Conservation (phyloP, 2,113 vertebrate genomes). For the Tachuris rubrigastra region DNA sequence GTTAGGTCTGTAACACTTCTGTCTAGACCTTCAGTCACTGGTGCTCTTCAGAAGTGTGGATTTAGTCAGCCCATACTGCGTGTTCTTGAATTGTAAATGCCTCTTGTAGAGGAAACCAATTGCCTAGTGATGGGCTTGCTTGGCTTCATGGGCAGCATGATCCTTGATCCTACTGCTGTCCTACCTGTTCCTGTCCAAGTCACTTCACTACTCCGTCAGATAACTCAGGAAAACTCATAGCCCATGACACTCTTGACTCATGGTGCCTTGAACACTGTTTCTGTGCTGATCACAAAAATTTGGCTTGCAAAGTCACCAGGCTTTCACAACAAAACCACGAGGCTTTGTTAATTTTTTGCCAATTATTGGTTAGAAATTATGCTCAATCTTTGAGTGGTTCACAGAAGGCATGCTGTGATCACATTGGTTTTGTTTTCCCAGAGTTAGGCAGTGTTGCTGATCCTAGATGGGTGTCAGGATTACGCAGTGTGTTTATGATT, state of each 20-base stretch:
- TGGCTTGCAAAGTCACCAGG: background rate
- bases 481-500: background rate
- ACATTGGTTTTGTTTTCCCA: background rate
- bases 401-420: rapidly evolving
- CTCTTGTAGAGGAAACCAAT: background rate
- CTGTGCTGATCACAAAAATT: background rate
- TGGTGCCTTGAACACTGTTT: background rate
- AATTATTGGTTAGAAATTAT: background rate
- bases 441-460: background rate
- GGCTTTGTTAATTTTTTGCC: background rate
- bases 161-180: background rate
- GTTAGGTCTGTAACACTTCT: background rate
- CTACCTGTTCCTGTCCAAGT: background rate
- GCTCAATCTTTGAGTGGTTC: background rate
- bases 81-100: background rate
- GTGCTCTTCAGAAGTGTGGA: background rate
- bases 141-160: background rate
- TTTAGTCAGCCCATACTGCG: background rate
- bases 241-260: background rate
- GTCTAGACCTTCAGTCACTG: background rate
- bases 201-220: background rate
- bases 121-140: background rate
- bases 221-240: background rate
- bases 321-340: background rate
- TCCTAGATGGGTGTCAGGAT: background rate